Evolutionary conservation across 2,113 vertebrate species (phyloP), one percentile per base, ranked within the genome.

Genomic region (Catharus minimus): DNA sequence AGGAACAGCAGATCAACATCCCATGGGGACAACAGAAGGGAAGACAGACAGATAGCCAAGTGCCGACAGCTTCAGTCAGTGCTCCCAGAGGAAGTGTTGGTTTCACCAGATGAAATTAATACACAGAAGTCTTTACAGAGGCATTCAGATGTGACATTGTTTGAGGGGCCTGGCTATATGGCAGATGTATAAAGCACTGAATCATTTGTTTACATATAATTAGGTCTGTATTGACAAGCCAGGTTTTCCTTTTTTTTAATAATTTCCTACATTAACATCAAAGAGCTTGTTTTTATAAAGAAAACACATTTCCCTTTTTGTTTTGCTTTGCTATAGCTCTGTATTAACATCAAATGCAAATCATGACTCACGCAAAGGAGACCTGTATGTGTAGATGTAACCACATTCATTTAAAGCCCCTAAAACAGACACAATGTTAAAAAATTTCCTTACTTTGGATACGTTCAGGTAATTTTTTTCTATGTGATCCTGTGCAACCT

Each of bases 41-140:
- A 96, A 95, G 96, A 96, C 97, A 97, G 97, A 97, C 89, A 97
- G 96, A 97, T 96, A 92, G 93, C 95, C 88, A 76, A 93, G 96
- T 96, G 98, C 98, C 93, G 97, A 98, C 97, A 98, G 97, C 96
- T 96, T 98, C 97, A 97, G 94, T 98, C 98, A 97, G 82, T 95
- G 46, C 66, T 97, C 96, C 97, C 97, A 97, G 88, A 98, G 98
- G 98, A 98, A 98, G 98, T 97, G 98, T 97, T 96, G 91, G 96
- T 95, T 97, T 95, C 89, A 91, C 92, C 93, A 94, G 95, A 96
- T 96, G 97, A 97, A 97, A 97, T 96, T 95, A 96, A 97, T 97
- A 96, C 94, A 92, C 95, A 94, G 95, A 93, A 95, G 94, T 96
- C 94, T 95, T 92, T 89, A 87, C 89, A 85, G 91, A 95, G 95